Percentiles rank a stretch among this genome's conserved stretches.
phyloP scores from a whole-genome alignment of 2,113 vertebrate genomes.

The Macrotus californicus region DNA sequence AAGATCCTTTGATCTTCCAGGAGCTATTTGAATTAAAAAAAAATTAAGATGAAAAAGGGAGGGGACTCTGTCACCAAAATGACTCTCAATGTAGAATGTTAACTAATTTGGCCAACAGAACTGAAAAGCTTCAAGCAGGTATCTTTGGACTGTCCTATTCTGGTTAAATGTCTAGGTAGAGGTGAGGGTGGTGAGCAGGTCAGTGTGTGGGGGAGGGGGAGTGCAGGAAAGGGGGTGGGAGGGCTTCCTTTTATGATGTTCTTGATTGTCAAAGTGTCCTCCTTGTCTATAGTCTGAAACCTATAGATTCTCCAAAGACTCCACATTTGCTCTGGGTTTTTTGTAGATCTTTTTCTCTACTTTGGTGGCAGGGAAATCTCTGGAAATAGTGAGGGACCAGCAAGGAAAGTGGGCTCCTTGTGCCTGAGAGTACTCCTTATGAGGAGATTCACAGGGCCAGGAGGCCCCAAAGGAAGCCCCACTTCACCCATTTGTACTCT shows the following conservation, averaged over 20 bases:
- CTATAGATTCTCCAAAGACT: neutral
- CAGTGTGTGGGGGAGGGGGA: accelerated
- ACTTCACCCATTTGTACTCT: neutral
- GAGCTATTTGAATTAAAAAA: constrained; percentile 26
- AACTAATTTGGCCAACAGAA: neutral
- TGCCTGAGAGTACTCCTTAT: neutral
- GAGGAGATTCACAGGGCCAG: neutral
- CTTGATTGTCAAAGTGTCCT: neutral
- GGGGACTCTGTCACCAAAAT: neutral
- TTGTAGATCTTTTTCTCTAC: neutral
- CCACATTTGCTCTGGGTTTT: neutral
- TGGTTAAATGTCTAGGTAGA: neutral
- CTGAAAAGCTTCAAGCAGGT: neutral
- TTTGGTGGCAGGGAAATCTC: neutral
- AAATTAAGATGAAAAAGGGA: neutral
- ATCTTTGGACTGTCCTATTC: neutral
- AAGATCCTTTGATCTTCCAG: neutral
- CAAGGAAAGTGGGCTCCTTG: neutral
- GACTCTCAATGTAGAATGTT: neutral
- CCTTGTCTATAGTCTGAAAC: neutral
- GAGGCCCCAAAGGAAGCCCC: neutral
- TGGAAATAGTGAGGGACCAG: neutral
- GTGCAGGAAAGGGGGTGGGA: accelerated
- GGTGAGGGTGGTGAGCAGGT: accelerated
- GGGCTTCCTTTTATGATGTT: neutral